Evolutionary conservation across 2,888 invertebrate genomes (phyloP), one percentile per base, ranked within the genome.

Genomic region (Lithosia quadra): DNA sequence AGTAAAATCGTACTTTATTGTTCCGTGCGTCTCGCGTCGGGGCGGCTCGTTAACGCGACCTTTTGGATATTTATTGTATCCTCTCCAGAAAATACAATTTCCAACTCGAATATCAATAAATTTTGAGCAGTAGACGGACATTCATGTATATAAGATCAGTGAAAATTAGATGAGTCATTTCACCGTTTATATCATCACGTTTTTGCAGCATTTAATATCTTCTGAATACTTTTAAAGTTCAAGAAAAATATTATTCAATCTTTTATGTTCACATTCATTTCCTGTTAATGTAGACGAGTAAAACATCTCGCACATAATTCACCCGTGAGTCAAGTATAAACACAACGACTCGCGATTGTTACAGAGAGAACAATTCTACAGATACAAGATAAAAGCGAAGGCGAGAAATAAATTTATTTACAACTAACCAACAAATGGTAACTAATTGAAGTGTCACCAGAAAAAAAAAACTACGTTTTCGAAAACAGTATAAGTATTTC

Each of bases 1-100:
- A 88, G 87, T 90, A 86, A 90, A 91, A 88, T 89, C 84, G 90
- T 90, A 88, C 90, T 93, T 93, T 93, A 93, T 93, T 93, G 92
- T 92, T 91, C 91, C 90, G 85, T 87, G 86, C 88, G 85, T 90
- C 90, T 90, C 88, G 91, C 90, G 85, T 86, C 86, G 87, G 88
- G 86, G 84, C 88, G 88, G 89, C 92, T 93, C 92, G 93, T 94
- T 94, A 94, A 93, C 93, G 91, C 93, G 92, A 93, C 93, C 92
- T 93, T 92, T 92, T 83, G 88, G 85, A 92, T 92, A 93, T 94
- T 93, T 94, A 94, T 94, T 90, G 91, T 93, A 93, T 93, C 93
- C 93, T 93, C 91, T 90, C 88, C 90, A 92, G 89, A 92, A 93
- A 91, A 92, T 91, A 93, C 92, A 92, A 92, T 93, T 92, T 93